Percentiles rank a stretch among this genome's conserved stretches.
Conservation (phyloP, 1,140 invertebrate genomes). For the Lithobius niger region DNA sequence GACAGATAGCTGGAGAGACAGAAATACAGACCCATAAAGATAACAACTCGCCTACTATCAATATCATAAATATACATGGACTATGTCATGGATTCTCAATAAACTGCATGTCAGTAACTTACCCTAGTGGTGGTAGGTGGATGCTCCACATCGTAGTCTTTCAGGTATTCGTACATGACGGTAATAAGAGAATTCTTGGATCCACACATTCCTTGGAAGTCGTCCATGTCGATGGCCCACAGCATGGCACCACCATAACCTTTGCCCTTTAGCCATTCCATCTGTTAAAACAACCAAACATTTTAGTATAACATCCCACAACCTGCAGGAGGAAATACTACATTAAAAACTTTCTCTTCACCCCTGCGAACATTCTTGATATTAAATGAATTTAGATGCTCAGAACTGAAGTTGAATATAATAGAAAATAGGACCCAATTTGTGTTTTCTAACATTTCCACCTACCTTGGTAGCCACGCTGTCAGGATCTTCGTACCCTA, state of each 20-base stretch:
- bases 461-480: constrained; percentile 76
- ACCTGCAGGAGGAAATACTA: not conserved
- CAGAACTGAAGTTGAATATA: too few relatives aligned
- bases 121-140: constrained; percentile 27
- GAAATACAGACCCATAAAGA: too few relatives aligned
- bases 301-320: not conserved
- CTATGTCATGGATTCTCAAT: too few relatives aligned
- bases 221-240: constrained; percentile 33
- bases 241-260: constrained; percentile 33
- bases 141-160: constrained; percentile 54
- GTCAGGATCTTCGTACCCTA: constrained; percentile 71
- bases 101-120: constrained; percentile 3
- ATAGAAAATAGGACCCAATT: too few relatives aligned
- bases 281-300: constrained; percentile 8
- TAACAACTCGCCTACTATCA: too few relatives aligned
- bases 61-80: too few relatives aligned
- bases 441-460: too few relatives aligned
- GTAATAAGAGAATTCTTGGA: constrained; percentile 23
- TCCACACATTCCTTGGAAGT: constrained; percentile 22
- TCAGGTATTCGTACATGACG: constrained; percentile 61
- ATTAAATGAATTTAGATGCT: too few relatives aligned
- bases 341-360: constrained; percentile 12
- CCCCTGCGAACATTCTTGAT: not conserved
- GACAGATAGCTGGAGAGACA: too few relatives aligned
- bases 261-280: constrained; percentile 26